Evolutionary conservation across 2,888 invertebrate genomes (phyloP).

Genomic region (Xylocampa areola): DNA sequence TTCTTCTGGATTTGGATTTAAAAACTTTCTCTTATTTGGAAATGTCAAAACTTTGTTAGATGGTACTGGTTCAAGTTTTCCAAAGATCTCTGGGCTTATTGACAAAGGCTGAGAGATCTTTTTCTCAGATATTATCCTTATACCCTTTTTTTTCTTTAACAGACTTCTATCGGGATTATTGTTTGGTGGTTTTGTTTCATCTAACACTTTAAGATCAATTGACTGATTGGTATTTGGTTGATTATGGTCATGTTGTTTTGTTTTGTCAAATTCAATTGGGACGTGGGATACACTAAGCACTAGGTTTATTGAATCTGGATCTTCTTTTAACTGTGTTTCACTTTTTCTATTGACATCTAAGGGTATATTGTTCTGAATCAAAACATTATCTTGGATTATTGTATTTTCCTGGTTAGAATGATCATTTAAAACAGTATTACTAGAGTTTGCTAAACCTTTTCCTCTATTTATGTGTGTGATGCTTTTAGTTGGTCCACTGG

Average conservation of each 20-base stretch:
- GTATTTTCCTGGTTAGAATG: constrained; percentile 12
- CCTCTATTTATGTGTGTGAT: constrained; percentile 8
- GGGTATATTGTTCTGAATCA: constrained; percentile 4
- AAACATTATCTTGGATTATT: constrained; percentile 3
- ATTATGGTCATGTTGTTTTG: constrained; percentile 6
- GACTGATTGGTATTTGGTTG: constrained; percentile 18
- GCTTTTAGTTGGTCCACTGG: constrained; percentile 17
- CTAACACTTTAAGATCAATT: constrained; percentile 1
- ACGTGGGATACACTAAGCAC: constrained; percentile 27
- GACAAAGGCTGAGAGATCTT: constrained; percentile 70
- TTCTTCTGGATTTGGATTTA: constrained; percentile 14
- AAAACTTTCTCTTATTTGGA: constrained; percentile 55
- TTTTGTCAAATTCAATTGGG: constrained; percentile 39
- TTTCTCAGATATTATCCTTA: constrained; percentile 79
- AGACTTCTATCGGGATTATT: constrained; percentile 27
- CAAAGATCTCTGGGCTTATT: too few species aligned
- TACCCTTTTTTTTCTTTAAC: constrained; percentile 62
- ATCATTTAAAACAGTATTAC: constrained; percentile 24
- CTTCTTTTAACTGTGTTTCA: constrained; percentile 7
- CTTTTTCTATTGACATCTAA: constrained; percentile 17
- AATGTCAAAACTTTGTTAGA: constrained; percentile 68
- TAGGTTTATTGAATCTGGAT: constrained; percentile 17
- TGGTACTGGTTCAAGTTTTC: constrained; percentile 70
- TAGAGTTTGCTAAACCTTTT: constrained; percentile 2
- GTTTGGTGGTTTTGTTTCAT: neutral